Percentiles rank a stretch among this genome's conserved stretches.
Evolutionary conservation across 2,113 vertebrate species (phyloP).

Genomic region (Fulica atra): DNA sequence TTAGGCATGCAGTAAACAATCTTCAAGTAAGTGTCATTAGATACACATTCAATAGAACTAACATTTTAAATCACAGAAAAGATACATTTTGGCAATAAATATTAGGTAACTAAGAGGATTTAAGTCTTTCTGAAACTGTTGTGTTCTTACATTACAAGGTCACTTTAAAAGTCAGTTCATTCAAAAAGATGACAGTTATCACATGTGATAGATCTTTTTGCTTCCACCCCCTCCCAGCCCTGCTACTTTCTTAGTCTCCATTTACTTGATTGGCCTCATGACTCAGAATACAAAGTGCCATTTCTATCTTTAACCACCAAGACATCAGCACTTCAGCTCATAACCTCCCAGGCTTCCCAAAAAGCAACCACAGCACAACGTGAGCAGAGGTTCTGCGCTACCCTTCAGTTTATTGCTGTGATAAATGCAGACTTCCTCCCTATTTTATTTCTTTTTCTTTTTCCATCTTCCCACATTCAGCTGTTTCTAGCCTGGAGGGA

Average conservation of each 20-base stretch:
- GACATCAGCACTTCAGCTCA: neutral
- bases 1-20: constrained; percentile 44
- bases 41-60: neutral
- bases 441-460: neutral
- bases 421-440: neutral
- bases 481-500: neutral
- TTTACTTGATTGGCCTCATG: neutral
- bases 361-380: neutral
- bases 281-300: neutral
- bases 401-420: neutral
- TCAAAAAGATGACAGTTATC: neutral
- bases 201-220: neutral
- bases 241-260: neutral
- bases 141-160: neutral
- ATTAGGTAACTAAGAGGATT: neutral
- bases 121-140: neutral
- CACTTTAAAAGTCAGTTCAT: neutral
- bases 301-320: neutral
- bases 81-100: neutral
- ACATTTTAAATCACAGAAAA: neutral
- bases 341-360: neutral
- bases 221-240: neutral
- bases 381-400: neutral
- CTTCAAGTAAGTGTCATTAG: neutral
- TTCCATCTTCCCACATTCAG: neutral